Conservation (phyloP, 1,140 invertebrate genomes). For the Myzus persicae region DNA sequence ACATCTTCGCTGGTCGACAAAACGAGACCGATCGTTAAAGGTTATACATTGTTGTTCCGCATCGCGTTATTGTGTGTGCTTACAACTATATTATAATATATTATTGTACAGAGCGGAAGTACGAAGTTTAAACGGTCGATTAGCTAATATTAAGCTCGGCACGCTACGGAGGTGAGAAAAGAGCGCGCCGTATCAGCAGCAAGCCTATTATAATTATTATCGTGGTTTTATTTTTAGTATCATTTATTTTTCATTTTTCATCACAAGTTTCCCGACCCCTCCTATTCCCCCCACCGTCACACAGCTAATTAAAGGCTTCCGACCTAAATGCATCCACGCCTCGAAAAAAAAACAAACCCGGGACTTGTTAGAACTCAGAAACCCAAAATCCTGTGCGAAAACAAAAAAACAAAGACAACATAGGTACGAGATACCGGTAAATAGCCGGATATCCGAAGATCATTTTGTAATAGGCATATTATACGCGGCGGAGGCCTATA, state of each 20-base stretch:
- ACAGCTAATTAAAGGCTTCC: background rate
- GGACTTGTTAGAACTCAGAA: background rate
- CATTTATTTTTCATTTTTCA: background rate
- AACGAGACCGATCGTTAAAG: background rate
- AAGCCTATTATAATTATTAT: background rate
- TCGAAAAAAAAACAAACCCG: too few species aligned
- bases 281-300: too few species aligned
- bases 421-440: background rate
- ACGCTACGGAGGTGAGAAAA: background rate
- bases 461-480: background rate
- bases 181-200: background rate
- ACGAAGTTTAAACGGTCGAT: constrained; percentile 1
- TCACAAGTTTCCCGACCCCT: background rate
- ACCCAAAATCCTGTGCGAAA: background rate
- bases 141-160: background rate
- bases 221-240: background rate
- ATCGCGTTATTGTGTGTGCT: background rate
- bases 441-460: background rate
- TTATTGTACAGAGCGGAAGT: background rate
- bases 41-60: background rate
- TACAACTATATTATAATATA: background rate
- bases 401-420: background rate
- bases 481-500: background rate
- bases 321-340: background rate
- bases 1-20: background rate